These are phyloP conservation scores for Falcunculus frontatus DNA, from an alignment of 2,113 vertebrate genomes.

Conservation along the genomic window DNA sequence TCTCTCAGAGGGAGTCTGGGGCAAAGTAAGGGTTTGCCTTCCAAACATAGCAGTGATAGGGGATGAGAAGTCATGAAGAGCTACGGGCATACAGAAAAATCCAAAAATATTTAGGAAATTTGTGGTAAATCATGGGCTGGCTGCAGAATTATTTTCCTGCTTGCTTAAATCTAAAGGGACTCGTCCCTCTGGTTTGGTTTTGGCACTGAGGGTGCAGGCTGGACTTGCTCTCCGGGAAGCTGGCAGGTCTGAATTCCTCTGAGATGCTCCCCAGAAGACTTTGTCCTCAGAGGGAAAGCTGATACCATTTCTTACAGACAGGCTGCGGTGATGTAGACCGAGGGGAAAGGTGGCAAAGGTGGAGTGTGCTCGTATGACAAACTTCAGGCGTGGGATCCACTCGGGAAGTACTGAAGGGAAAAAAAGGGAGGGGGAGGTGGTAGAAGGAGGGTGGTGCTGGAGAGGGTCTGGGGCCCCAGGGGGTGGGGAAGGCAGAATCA, in stretches of 20 bases:
- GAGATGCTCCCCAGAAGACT: background rate
- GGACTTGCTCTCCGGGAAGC: background rate
- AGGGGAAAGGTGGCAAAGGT: background rate
- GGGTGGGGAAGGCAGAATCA: background rate
- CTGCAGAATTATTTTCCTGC: background rate
- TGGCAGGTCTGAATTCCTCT: background rate
- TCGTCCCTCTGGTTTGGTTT: background rate
- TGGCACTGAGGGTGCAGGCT: background rate
- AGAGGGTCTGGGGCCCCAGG: background rate
- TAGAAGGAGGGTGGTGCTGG: background rate
- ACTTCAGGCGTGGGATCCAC: background rate
- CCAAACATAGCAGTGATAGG: background rate
- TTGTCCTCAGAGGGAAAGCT: background rate
- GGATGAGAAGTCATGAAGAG: background rate
- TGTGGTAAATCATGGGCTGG: background rate
- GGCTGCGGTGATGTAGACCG: background rate
- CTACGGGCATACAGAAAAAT: background rate
- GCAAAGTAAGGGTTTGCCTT: background rate
- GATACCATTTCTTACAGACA: background rate
- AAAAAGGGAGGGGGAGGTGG: background rate
- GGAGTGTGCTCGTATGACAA: background rate
- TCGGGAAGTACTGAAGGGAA: background rate
- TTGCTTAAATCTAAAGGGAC: background rate
- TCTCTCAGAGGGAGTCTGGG: background rate
- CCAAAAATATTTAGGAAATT: background rate